Base-by-base conservation (phyloP, 2,113 vertebrate species). In the Pristiophorus japonicus region DNA sequence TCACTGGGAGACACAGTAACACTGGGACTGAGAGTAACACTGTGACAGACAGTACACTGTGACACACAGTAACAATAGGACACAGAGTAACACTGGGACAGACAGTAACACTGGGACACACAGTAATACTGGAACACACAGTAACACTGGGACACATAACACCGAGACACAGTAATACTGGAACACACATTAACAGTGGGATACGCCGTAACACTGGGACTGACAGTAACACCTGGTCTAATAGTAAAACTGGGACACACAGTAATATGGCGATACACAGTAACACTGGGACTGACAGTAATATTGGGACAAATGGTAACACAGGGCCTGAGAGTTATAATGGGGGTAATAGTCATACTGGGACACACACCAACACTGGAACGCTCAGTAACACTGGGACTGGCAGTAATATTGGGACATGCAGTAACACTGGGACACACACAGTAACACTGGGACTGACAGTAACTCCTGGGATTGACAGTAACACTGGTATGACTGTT, bases 81-180 rank as follows among this genome's bases (percentile, higher is more conserved):
- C 45, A 8, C 45, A 51, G 8, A 22, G 18, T 7, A 51, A 6
- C 22, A 42, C 84, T 87, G 84, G 4, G 22, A 22, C 22, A 0
- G 66, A 22, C 18, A 22, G 4, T 2, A 22, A 24, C 20, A 38
- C 3, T 1, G n/a, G 34, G 10, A 14, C 34, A 18, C n/a, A n/a
- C n/a, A n/a, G n/a, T n/a, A n/a, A n/a, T n/a, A n/a, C n/a, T 81
- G 65, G 65, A 4, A 66, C 22, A 0, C 8, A 75, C 24, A 11
- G 70, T 8, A 38, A 78, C 8, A 11, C 12, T 78, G 73, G 73
- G 34, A 75, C 30, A 10, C 4, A 75, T n/a, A n/a, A n/a, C n/a
- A n/a, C n/a, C n/a, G n/a, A n/a, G n/a, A n/a, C n/a, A n/a, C 0
- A 0, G 8, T 0, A 38, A 78, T 2, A 38, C n/a, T 78, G 16